Percentiles rank a stretch among this genome's conserved stretches.
Conservation (phyloP, 1,140 invertebrate genomes). For the Oreohelix idahoensis region DNA sequence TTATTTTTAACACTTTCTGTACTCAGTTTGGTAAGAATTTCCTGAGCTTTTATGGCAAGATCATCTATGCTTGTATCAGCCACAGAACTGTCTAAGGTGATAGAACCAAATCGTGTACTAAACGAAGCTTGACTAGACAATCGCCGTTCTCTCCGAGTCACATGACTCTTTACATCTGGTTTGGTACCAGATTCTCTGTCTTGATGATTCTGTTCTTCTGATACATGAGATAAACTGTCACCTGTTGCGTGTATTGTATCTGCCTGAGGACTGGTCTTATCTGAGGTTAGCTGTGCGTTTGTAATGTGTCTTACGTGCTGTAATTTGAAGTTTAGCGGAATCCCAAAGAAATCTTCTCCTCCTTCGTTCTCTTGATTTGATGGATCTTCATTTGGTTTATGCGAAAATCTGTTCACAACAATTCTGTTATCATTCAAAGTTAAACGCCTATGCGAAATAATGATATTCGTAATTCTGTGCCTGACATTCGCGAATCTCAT, state of each 20-base stretch:
- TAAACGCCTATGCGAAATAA: neutral
- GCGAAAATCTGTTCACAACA: neutral
- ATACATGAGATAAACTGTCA: too few species aligned
- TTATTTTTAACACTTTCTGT: neutral
- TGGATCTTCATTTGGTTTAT: neutral
- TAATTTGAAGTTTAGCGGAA: constrained; percentile 22
- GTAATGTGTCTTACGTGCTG: constrained; percentile 1
- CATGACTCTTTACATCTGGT: too few species aligned
- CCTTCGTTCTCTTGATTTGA: neutral
- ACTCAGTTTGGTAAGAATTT: neutral
- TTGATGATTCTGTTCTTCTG: too few species aligned
- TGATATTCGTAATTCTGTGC: neutral
- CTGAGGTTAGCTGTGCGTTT: neutral
- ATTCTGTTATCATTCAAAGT: neutral
- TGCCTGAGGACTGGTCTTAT: too few species aligned
- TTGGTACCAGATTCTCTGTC: too few species aligned
- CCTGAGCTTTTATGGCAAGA: neutral
- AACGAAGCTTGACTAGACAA: neutral
- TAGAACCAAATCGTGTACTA: neutral
- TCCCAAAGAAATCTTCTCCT: constrained; percentile 32
- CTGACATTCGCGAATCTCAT: constrained; percentile 5
- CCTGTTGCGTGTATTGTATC: too few species aligned
- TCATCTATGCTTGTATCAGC: neutral
- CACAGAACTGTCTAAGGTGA: neutral
- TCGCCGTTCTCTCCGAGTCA: neutral